These are phyloP conservation scores for Arge pagana DNA, from an alignment of 2,888 invertebrate species.

Conservation along the genomic window DNA sequence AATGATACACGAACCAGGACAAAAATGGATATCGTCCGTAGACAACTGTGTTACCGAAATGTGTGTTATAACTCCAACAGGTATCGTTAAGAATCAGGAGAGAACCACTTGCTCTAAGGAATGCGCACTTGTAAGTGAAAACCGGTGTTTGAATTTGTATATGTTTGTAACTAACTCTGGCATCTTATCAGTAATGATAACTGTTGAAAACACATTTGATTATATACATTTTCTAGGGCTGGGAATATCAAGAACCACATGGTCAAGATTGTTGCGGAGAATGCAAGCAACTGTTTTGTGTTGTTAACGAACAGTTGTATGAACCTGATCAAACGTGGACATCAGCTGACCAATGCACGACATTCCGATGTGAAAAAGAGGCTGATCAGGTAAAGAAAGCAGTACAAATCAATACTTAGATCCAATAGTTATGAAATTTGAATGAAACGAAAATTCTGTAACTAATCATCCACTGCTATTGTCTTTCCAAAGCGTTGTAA, in stretches of 20 bases:
- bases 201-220: too few relatives aligned
- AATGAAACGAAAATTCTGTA: not conserved
- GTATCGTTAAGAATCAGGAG: conserved; percentile 57
- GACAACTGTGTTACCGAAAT: conserved; percentile 63
- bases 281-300: conserved; percentile 66
- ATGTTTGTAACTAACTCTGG: too few relatives aligned
- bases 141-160: too few relatives aligned
- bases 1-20: conserved; percentile 59
- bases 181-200: too few relatives aligned
- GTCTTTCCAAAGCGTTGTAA: not conserved
- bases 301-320: conserved; percentile 60
- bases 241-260: conserved; percentile 47
- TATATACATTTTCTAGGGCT: conserved; percentile 53
- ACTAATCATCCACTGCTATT: not conserved
- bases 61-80: conserved; percentile 58
- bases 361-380: conserved; percentile 61
- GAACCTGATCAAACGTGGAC: conserved; percentile 65
- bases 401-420: too few relatives aligned
- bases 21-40: conserved; percentile 58
- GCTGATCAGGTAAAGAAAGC: conserved; percentile 46
- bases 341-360: conserved; percentile 70
- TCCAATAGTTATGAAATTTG: not conserved
- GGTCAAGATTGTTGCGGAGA: conserved; percentile 66
- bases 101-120: conserved; percentile 59
- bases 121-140: conserved; percentile 53